Evolutionary conservation across 1,140 invertebrate species (phyloP).

Genomic region (Oscheius sp.): DNA sequence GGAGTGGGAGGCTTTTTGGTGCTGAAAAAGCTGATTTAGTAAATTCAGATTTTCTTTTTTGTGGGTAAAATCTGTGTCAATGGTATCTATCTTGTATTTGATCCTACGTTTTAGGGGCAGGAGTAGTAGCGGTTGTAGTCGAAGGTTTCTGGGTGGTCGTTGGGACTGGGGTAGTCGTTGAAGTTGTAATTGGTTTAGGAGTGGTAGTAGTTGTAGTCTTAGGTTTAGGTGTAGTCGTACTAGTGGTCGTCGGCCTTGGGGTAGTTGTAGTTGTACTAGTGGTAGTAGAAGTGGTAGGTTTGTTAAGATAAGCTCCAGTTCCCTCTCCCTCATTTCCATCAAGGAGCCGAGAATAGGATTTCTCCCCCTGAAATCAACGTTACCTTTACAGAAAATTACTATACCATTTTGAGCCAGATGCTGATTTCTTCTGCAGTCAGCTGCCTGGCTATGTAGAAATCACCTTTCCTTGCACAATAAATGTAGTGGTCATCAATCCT

Average conservation of each 20-base stretch:
- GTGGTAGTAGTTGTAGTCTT: conserved; percentile 6
- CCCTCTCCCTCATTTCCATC: background rate
- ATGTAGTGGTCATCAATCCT: conserved; percentile 8
- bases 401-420: conserved; percentile 6
- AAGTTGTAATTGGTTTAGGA: background rate
- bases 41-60: too few relatives aligned
- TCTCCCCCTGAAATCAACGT: conserved; percentile 10
- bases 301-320: background rate
- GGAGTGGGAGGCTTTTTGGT: too few relatives aligned
- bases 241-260: background rate
- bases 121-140: background rate
- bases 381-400: background rate
- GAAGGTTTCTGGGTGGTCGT: background rate
- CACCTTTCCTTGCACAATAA: conserved; percentile 20
- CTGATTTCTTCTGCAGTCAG: conserved; percentile 16
- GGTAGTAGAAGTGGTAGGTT: conserved; percentile 3
- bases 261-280: background rate
- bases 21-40: too few relatives aligned
- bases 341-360: background rate
- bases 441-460: conserved; percentile 3
- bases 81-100: too few relatives aligned
- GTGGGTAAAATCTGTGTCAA: too few relatives aligned
- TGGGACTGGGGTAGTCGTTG: background rate
- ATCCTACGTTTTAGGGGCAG: background rate
- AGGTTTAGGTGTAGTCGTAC: background rate